phyloP scores from a whole-genome alignment of 2,113 vertebrate species.

The Amphiprion percula region DNA sequence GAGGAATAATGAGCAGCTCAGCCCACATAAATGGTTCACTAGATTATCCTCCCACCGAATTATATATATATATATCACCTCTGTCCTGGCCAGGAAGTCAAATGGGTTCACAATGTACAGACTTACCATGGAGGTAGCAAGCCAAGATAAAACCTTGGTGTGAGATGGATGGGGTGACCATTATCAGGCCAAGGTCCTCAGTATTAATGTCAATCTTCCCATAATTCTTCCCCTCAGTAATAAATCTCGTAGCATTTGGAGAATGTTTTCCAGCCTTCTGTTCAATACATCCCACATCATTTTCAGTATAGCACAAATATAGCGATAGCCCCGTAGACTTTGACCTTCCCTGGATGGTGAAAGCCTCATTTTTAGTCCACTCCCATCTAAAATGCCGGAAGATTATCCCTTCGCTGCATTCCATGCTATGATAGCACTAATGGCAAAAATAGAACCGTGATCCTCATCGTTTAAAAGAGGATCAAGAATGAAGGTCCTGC shows the following conservation, averaged over 20 bases:
- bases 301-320: not conserved
- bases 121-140: constrained; percentile 15
- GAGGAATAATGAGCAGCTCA: constrained; percentile 75
- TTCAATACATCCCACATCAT: not conserved
- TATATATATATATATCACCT: constrained; percentile 46
- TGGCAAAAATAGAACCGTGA: constrained; percentile 66
- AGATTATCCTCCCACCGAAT: constrained; percentile 65
- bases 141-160: not conserved
- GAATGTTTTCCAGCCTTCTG: not conserved
- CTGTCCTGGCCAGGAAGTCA: constrained; percentile 34
- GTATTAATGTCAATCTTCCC: not conserved
- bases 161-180: not conserved
- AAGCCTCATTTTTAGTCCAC: constrained; percentile 16
- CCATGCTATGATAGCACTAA: constrained; percentile 62
- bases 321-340: constrained; percentile 1
- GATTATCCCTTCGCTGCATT: constrained; percentile 66
- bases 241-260: not conserved
- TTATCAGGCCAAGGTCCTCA: not conserved
- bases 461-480: constrained; percentile 67
- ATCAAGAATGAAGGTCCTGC: constrained; percentile 66
- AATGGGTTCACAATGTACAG: constrained; percentile 37
- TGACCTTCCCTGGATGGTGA: constrained; percentile 35
- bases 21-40: constrained; percentile 63
- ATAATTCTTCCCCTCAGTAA: not conserved
- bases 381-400: constrained; percentile 38